Conservation (phyloP, 2,888 invertebrate genomes). For the Apamea anceps region DNA sequence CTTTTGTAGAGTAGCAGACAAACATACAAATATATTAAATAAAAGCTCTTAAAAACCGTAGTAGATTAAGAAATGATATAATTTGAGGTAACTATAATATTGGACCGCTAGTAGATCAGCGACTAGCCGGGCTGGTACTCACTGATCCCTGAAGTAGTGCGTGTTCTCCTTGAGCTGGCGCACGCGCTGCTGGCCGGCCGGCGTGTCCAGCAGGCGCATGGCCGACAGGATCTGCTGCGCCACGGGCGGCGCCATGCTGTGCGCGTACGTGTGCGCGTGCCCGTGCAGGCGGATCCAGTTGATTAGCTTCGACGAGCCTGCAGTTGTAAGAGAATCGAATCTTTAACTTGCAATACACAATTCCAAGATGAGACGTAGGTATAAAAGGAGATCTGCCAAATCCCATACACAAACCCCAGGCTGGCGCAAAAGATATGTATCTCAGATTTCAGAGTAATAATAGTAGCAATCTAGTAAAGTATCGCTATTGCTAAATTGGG, state of each 20-base stretch:
- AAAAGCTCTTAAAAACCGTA: not conserved
- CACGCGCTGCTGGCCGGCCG: conserved; percentile 92
- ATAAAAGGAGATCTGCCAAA: not conserved
- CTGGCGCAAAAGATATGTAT: not conserved
- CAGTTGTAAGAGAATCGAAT: conserved; percentile 69
- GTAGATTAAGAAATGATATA: not conserved
- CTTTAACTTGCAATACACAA: not conserved
- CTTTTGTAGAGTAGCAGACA: not conserved
- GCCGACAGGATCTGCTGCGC: conserved; percentile 97
- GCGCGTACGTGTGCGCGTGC: conserved; percentile 96
- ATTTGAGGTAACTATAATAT: not conserved
- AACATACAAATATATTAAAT: not conserved
- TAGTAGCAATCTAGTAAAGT: not conserved
- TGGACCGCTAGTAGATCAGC: not conserved
- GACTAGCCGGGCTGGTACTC: not conserved
- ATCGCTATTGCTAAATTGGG: not conserved
- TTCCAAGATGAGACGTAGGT: not conserved
- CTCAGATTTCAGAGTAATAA: not conserved
- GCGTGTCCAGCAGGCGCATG: conserved; percentile 92
- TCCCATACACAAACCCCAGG: not conserved
- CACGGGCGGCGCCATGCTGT: conserved; percentile 96
- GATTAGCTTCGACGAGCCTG: conserved; percentile 94
- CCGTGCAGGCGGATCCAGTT: conserved; percentile 94
- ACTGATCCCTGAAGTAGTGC: conserved; percentile 79
- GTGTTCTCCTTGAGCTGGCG: conserved; percentile 95